These are phyloP conservation scores for Rhinichthys osculus DNA, from an alignment of 2,797 vertebrate species.

Conservation along the genomic window DNA sequence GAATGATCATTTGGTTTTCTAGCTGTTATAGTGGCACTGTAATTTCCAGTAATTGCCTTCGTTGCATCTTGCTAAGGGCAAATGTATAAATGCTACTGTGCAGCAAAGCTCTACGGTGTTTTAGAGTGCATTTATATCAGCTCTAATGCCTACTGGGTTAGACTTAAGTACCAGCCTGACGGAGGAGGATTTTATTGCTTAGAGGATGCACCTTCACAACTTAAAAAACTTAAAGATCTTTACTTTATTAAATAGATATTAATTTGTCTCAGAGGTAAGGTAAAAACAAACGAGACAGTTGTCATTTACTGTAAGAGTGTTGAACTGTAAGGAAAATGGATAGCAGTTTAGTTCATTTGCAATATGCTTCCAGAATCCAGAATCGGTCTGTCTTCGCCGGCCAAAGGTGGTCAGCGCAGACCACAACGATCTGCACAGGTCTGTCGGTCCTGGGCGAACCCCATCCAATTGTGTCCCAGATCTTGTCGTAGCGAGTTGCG, in stretches of 20 bases:
- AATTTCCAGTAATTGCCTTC: constrained; percentile 27
- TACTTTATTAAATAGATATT: background rate
- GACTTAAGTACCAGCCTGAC: background rate
- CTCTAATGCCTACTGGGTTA: background rate
- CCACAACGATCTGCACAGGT: no score
- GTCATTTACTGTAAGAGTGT: background rate
- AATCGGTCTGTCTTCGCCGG: no score
- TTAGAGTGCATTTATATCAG: background rate
- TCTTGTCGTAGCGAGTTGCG: no score
- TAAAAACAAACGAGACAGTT: background rate
- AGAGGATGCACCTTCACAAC: background rate
- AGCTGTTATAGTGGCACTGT: background rate
- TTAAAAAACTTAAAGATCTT: background rate
- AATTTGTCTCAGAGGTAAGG: background rate
- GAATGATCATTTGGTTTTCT: background rate
- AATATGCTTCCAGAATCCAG: background rate
- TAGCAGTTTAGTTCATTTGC: background rate
- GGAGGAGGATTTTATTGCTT: background rate
- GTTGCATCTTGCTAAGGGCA: background rate
- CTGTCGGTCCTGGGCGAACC: no score
- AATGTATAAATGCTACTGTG: background rate
- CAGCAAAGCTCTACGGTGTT: background rate
- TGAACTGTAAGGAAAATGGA: background rate
- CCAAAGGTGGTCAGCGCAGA: no score
- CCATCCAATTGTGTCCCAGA: no score